Evolutionary conservation across 2,888 invertebrate species (phyloP), one percentile per base, ranked within the genome.

Genomic region (Cecidostiba fungosa): DNA sequence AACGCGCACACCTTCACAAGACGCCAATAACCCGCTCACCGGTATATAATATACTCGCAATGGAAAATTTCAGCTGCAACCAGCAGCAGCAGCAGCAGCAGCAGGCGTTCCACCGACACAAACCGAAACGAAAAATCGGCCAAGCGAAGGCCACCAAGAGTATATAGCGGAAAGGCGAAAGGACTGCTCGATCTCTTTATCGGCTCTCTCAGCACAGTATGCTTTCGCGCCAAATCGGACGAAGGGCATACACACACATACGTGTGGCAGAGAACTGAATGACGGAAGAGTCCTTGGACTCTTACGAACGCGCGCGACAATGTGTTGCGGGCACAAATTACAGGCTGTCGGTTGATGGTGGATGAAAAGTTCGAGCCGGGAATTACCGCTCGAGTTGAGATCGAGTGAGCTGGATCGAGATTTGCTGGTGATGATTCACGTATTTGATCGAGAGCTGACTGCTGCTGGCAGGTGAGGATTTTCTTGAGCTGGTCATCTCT

Each of bases 211-310:
- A 6, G 69, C 69, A 19, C 4, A 16, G n/a, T n/a, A 29, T 5
- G 32, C 23, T 72, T 72, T 72, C 72, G 72, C 72, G 39, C 72
- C 72, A 72, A 72, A 72, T 43, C 72, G n/a, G 72, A 39, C 72
- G 72, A 72, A 72, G 72, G 72, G 72, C 72, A 39, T 19, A n/a
- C 23, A 3, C 23, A 6, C 23, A 6, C 23, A 23, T 6, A 8
- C n/a, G 8, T 59, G 16, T 8, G 6, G 0, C 1, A 36, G 19
- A 66, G 29, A 66, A 29, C 29, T 14, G 66, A 66, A 66, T 39
- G 72, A 72, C 72, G 72, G 72, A 72, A 72, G 72, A 72, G 72
- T 72, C 72, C 72, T 72, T 72, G 72, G 72, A 59, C 16, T 19
- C 19, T 54, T 5, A 3, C 0, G 54, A 8, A 43, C 50, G 59